A percentile compares a stretch with the other conserved stretches of the same genome.
phyloP scores from a whole-genome alignment of 2,888 invertebrate genomes.

The Spodoptera picta region DNA sequence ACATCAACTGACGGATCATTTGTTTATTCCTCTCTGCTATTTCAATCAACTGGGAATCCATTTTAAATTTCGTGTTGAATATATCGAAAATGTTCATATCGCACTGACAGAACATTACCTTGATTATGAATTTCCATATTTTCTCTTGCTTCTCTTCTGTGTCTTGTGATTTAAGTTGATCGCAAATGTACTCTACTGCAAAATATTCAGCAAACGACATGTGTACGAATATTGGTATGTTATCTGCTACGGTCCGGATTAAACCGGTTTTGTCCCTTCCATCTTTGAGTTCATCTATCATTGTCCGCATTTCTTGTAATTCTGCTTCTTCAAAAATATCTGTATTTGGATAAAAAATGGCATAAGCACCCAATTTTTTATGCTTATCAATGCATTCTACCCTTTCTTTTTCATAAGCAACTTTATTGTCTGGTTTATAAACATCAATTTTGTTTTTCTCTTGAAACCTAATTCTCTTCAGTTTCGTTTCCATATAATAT shows the following conservation, averaged over 20 bases:
- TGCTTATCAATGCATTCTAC: conserved; percentile 25
- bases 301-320: conserved; percentile 3
- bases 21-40: background rate
- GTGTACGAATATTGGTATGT: conserved; percentile 13
- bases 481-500: conserved; percentile 36
- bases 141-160: background rate
- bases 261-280: conserved; percentile 15
- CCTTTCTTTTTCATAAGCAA: conserved; percentile 25
- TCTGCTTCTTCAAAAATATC: conserved; percentile 3
- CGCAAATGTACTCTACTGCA: conserved; percentile 8
- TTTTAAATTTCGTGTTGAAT: conserved; percentile 2
- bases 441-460: conserved; percentile 39
- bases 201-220: conserved; percentile 16
- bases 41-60: background rate
- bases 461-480: conserved; percentile 38
- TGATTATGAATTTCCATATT: conserved; percentile 4
- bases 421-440: conserved; percentile 26
- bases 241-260: conserved; percentile 3
- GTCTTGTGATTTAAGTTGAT: background rate
- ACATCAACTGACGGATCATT: background rate
- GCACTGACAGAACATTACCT: conserved; percentile 1
- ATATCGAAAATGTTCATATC: conserved; percentile 1
- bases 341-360: conserved; percentile 12
- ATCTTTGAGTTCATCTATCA: background rate
- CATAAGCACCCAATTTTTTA: conserved; percentile 34